phyloP scores from a whole-genome alignment of 2,113 vertebrate genomes.

The Andinoacara biseriatus region DNA sequence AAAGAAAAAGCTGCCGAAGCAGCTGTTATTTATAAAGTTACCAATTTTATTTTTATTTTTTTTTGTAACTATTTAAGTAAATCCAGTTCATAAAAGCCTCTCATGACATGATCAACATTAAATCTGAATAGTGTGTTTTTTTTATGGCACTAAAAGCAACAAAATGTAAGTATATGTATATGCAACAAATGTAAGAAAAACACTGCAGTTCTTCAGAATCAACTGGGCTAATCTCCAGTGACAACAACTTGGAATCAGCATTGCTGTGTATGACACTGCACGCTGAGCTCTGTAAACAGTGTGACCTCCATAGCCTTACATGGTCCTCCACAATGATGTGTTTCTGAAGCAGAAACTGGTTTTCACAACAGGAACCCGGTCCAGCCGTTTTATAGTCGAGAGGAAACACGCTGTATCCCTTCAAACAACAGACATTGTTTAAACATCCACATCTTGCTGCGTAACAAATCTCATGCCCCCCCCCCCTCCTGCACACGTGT shows the following conservation, averaged over 20 bases:
- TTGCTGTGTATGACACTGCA: conserved; percentile 8
- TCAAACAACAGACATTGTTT: conserved; percentile 72
- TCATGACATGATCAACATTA: neutral
- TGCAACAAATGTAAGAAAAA: neutral
- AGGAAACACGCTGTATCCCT: conserved; percentile 72
- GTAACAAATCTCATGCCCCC: conserved; percentile 30
- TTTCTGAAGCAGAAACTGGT: conserved; percentile 46
- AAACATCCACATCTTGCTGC: conserved; percentile 60
- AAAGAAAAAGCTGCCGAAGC: neutral
- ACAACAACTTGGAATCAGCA: conserved; percentile 1
- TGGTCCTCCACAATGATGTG: conserved; percentile 46
- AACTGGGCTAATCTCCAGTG: neutral
- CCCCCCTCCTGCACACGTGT: neutral
- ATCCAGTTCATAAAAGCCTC: neutral
- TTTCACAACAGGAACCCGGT: conserved; percentile 73
- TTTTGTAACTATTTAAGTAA: neutral
- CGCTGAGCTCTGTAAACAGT: conserved; percentile 49
- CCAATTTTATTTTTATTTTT: neutral
- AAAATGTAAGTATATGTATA: neutral
- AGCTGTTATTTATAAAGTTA: neutral
- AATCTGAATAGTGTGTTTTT: neutral
- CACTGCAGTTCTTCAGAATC: conserved; percentile 13
- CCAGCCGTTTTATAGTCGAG: conserved; percentile 63
- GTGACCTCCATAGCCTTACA: conserved; percentile 64
- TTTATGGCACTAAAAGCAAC: neutral